Evolutionary conservation across 2,797 vertebrate species (phyloP).

Genomic region (Pseudopleuronectes americanus): DNA sequence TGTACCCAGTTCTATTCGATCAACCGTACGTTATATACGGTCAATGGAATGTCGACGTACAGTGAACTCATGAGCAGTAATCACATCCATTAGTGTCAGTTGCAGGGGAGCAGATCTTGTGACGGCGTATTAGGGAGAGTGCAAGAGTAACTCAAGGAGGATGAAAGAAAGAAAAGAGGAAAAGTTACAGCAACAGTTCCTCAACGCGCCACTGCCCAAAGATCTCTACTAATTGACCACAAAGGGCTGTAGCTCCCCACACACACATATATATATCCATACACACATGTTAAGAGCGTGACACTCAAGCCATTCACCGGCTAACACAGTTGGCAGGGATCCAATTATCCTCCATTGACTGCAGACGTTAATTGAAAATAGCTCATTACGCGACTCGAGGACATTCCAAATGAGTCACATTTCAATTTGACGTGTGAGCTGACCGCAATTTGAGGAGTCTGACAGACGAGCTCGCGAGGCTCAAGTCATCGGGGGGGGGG

Average conservation of each 20-base stretch:
- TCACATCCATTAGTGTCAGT: not conserved
- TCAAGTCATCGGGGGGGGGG: constrained; percentile 1
- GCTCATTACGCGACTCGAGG: constrained; percentile 51
- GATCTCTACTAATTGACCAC: constrained; percentile 51
- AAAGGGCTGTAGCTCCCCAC: constrained; percentile 19
- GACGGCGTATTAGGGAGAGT: not conserved
- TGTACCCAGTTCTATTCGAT: no score
- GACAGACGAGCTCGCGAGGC: constrained; percentile 20
- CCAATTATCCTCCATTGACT: constrained; percentile 58
- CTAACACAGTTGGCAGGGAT: constrained; percentile 66
- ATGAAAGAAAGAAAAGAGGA: constrained; percentile 16
- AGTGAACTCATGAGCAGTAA: not conserved
- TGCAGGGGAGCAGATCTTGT: not conserved
- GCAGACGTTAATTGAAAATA: constrained; percentile 67
- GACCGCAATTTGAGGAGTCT: constrained; percentile 19
- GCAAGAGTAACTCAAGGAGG: constrained; percentile 2
- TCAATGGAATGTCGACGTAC: not conserved
- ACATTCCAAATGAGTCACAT: constrained; percentile 37
- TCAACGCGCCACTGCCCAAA: constrained; percentile 31
- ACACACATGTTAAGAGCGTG: not conserved
- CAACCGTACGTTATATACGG: no score
- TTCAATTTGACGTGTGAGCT: constrained; percentile 48
- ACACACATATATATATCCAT: constrained; percentile 13
- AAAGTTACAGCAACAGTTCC: constrained; percentile 4
- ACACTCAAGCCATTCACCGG: constrained; percentile 51